Evolutionary conservation across 2,797 vertebrate genomes (phyloP).

Genomic region (Hapalemur alaotrensis): DNA sequence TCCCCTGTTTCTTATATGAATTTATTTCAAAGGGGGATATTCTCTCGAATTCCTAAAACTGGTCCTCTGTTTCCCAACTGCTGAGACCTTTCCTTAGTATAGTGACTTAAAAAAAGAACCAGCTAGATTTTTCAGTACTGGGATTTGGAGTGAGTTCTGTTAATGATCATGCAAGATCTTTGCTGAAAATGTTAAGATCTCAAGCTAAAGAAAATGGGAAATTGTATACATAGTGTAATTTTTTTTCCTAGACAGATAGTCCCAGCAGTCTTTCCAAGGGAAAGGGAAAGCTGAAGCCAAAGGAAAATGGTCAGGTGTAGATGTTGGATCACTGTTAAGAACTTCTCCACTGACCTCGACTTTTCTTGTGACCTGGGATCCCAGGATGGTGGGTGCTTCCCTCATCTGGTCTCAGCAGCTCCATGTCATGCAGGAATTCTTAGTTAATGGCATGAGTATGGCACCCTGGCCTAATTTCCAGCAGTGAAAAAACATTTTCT

Average conservation of each 20-base stretch:
- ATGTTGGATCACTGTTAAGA: not conserved
- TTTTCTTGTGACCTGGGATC: not conserved
- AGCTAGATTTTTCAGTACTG: not conserved
- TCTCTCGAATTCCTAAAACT: not conserved
- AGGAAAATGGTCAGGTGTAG: not conserved
- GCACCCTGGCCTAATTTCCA: not conserved
- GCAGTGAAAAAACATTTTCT: not conserved
- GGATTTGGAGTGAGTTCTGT: not conserved
- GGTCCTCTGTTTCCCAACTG: not conserved
- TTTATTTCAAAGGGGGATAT: not conserved
- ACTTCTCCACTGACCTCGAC: not conserved
- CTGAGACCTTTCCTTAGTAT: not conserved
- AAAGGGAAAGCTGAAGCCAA: not conserved
- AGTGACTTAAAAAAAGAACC: not conserved
- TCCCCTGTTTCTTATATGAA: not conserved
- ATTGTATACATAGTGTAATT: not conserved
- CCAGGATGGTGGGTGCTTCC: not conserved
- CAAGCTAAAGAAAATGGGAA: not conserved
- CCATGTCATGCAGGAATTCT: not conserved
- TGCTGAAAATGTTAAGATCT: constrained; percentile 10
- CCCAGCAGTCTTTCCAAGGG: not conserved
- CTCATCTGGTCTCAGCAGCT: not conserved
- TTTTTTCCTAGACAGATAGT: not conserved
- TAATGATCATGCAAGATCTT: not conserved
- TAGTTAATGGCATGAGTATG: not conserved